Evolutionary conservation across 1,140 invertebrate genomes (phyloP).

Genomic region (Meloidogyne floridensis): DNA sequence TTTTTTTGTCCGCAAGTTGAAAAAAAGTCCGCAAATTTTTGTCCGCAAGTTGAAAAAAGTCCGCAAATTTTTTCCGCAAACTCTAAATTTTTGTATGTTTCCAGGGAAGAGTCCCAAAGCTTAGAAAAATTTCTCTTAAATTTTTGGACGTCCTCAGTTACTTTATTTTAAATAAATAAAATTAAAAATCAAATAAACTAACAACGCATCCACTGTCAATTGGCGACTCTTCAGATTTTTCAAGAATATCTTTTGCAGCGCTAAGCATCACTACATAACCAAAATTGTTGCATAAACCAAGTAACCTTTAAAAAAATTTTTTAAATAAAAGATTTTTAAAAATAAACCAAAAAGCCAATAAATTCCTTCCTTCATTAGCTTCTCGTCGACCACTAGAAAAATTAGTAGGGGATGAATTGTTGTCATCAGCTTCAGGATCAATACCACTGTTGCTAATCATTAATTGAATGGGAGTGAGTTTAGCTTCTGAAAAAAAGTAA

Average conservation of each 20-base stretch:
- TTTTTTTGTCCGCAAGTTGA: not conserved
- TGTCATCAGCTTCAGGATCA: not conserved
- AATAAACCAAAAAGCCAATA: not conserved
- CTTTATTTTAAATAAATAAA: not conserved
- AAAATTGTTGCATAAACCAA: slow-evolving; percentile 52
- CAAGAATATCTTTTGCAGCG: slow-evolving; percentile 50
- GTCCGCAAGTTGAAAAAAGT: too few species aligned
- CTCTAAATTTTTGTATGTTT: too few species aligned
- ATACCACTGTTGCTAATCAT: not conserved
- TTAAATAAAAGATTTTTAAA: not conserved
- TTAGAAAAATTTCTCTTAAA: too few species aligned
- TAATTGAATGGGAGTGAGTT: not conserved
- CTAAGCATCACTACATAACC: slow-evolving; percentile 53
- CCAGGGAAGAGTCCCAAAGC: too few species aligned
- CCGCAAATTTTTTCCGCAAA: too few species aligned
- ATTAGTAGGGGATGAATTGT: not conserved
- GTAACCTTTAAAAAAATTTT: slow-evolving; percentile 31
- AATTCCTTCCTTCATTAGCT: not conserved
- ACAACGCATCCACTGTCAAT: slow-evolving; percentile 36
- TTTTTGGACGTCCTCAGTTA: too few species aligned
- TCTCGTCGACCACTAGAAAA: not conserved
- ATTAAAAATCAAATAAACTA: slow-evolving; percentile 18
- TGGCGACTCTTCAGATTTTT: slow-evolving; percentile 31
- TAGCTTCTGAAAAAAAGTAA: too few species aligned
- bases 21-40: too few species aligned